phyloP scores from a whole-genome alignment of 2,797 vertebrate species.

The Sebastes dallii region DNA sequence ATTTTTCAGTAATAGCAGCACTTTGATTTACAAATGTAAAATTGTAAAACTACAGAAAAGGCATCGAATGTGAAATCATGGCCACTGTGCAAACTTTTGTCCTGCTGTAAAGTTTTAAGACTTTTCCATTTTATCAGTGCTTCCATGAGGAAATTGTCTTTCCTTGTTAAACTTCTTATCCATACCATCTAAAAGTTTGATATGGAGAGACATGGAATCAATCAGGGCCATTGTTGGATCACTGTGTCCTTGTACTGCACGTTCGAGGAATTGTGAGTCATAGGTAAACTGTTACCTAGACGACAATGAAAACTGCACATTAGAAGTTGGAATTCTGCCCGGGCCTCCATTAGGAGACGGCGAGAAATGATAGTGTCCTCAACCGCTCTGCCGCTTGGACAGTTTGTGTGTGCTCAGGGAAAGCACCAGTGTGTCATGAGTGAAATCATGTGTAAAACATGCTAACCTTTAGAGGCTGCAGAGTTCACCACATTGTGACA shows the following conservation, averaged over 20 bases:
- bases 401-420: neutral
- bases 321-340: neutral
- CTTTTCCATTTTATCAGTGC: slow-evolving; percentile 20
- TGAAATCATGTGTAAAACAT: neutral
- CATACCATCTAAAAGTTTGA: neutral
- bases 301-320: neutral
- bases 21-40: slow-evolving; percentile 14
- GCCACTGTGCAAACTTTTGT: slow-evolving; percentile 6
- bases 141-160: neutral
- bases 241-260: neutral
- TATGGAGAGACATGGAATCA: slow-evolving; percentile 1
- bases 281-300: neutral
- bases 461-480: neutral
- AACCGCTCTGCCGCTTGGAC: neutral
- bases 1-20: neutral
- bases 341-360: slow-evolving; percentile 5
- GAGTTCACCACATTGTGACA: neutral
- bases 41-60: neutral
- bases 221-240: neutral
- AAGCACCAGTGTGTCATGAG: neutral
- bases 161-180: slow-evolving; percentile 4
- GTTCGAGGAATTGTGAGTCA: slow-evolving; percentile 17
- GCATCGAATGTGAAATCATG: neutral
- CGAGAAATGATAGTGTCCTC: neutral
- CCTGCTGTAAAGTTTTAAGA: slow-evolving; percentile 11